Conservation (phyloP, 2,888 invertebrate species). For the Axea sp. region DNA sequence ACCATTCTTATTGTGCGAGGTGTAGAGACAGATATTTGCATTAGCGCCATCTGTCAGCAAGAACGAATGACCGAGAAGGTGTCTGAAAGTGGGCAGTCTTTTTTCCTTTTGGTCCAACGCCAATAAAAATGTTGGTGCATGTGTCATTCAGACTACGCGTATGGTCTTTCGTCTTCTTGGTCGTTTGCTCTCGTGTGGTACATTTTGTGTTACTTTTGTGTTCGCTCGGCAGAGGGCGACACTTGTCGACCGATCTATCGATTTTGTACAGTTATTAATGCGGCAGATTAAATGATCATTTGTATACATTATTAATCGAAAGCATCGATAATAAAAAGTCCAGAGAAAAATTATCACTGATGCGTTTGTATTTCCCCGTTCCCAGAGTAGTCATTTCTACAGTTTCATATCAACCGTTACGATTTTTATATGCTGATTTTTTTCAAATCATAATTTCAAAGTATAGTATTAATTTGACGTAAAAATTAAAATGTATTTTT, state of each 20-base stretch:
- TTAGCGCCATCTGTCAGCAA: constrained; percentile 23
- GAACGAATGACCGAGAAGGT: background rate
- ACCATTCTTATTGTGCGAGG: constrained; percentile 34
- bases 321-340: constrained; percentile 69
- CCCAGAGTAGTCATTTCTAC: too few species aligned
- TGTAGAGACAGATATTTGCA: constrained; percentile 27
- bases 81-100: too few species aligned
- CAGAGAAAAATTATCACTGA: constrained; percentile 36
- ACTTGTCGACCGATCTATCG: constrained; percentile 44
- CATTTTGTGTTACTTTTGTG: constrained; percentile 20
- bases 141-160: too few species aligned
- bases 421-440: too few species aligned
- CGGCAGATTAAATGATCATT: constrained; percentile 69
- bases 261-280: constrained; percentile 68
- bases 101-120: too few species aligned
- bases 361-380: too few species aligned
- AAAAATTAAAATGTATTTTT: too few species aligned
- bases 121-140: too few species aligned
- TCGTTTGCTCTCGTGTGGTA: constrained; percentile 1
- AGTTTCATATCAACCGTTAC: too few species aligned
- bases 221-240: constrained; percentile 24
- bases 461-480: too few species aligned
- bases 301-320: constrained; percentile 72
- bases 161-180: background rate
- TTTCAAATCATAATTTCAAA: too few species aligned